These are phyloP conservation scores for Volucella inflata DNA, from an alignment of 2,888 invertebrate species.

Conservation along the genomic window DNA sequence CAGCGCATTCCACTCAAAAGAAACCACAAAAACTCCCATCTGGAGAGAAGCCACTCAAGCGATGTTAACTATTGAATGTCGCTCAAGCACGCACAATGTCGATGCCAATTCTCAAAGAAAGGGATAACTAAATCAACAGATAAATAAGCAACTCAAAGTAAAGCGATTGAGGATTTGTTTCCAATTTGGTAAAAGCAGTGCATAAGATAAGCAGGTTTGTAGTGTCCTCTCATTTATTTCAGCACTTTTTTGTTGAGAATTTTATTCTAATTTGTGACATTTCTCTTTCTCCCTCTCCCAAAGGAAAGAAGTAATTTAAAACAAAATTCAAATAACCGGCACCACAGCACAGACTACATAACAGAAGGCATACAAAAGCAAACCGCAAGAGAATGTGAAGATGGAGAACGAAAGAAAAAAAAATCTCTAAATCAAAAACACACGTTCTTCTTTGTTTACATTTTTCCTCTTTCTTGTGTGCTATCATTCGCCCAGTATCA, in stretches of 20 bases:
- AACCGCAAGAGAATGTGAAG: not conserved
- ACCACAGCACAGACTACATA: not conserved
- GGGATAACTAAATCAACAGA: not conserved
- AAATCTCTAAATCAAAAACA: not conserved
- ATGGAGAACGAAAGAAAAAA: conserved; percentile 6
- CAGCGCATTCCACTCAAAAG: not conserved
- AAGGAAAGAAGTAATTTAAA: conserved; percentile 52
- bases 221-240: not conserved
- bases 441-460: conserved; percentile 50
- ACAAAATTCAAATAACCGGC: conserved; percentile 54
- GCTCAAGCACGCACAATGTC: too few relatives aligned
- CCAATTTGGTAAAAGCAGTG: too few relatives aligned
- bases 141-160: not conserved
- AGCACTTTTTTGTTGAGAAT: not conserved
- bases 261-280: not conserved
- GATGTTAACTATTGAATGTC: not conserved
- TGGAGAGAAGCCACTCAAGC: not conserved
- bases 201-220: not conserved
- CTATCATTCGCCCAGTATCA: conserved; percentile 2
- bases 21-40: not conserved
- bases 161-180: too few relatives aligned
- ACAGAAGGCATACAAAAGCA: not conserved
- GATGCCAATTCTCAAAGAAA: not conserved
- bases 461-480: not conserved
- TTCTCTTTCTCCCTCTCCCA: conserved; percentile 1